Percentiles rank a stretch among this genome's conserved stretches.
Conservation (phyloP, 2,797 vertebrate genomes). For the Mycteria americana region DNA sequence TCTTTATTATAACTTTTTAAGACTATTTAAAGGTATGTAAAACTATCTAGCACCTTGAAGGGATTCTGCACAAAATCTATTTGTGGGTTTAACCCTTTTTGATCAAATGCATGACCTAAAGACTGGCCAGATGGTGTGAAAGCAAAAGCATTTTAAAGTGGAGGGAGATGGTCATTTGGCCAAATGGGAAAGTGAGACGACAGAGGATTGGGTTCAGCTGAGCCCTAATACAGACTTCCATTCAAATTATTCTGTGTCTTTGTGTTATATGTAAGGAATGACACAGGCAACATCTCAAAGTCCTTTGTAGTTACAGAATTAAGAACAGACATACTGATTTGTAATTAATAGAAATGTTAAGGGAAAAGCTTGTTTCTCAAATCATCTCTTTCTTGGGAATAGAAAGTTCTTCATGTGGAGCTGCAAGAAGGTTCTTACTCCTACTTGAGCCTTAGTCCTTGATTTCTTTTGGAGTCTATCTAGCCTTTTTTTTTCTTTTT, state of each 20-base stretch:
- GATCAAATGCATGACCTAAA: background rate
- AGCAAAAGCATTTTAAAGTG: background rate
- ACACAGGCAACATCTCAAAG: background rate
- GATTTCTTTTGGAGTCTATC: background rate
- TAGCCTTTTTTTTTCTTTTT: background rate
- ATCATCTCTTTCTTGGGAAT: background rate
- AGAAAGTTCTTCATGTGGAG: background rate
- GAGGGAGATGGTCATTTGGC: background rate
- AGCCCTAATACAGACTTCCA: background rate
- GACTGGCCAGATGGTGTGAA: background rate
- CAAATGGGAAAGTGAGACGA: background rate
- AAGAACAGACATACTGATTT: background rate
- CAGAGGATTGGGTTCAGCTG: background rate
- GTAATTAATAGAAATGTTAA: background rate
- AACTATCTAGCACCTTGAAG: background rate
- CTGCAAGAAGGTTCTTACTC: background rate
- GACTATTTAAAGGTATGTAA: background rate
- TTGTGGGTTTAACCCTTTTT: background rate
- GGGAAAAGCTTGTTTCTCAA: background rate
- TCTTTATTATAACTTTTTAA: background rate
- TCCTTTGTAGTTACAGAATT: background rate
- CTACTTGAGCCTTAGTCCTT: background rate
- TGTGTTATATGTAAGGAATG: background rate
- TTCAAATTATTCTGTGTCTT: background rate
- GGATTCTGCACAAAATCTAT: background rate